Conservation (phyloP, 2,888 invertebrate species). For the Halocaridina rubra region DNA sequence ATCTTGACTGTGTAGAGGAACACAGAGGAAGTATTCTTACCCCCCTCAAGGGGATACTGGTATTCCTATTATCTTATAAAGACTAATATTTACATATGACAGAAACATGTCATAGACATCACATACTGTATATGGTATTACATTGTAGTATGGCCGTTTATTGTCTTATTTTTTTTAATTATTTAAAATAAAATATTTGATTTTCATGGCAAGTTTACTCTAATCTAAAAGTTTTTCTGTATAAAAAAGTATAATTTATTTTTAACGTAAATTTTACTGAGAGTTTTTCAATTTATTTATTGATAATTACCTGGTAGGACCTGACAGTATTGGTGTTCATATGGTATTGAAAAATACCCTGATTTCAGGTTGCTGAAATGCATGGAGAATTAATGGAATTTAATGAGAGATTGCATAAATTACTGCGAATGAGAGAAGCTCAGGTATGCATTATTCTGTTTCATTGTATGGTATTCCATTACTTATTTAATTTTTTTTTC, state of each 20-base stretch:
- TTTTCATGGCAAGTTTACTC: background rate
- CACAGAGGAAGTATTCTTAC: too few relatives aligned
- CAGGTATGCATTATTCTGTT: slow-evolving; percentile 67
- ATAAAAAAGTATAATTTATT: background rate
- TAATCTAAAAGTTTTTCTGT: background rate
- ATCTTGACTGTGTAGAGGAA: too few relatives aligned
- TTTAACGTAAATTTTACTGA: too few relatives aligned
- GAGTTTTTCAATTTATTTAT: too few relatives aligned
- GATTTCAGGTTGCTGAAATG: slow-evolving; percentile 86
- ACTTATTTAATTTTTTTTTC: background rate
- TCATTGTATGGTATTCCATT: background rate
- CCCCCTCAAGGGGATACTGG: too few relatives aligned
- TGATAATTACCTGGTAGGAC: too few relatives aligned
- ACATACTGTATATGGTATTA: too few relatives aligned
- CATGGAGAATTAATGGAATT: slow-evolving; percentile 94
- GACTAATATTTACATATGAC: background rate
- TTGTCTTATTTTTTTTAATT: too few relatives aligned
- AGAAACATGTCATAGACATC: background rate
- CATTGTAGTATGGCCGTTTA: too few relatives aligned
- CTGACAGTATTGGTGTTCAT: background rate
- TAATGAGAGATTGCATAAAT: slow-evolving; percentile 82
- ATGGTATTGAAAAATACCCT: background rate
- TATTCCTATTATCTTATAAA: background rate
- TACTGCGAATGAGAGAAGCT: slow-evolving; percentile 76
- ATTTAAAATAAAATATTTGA: background rate